Evolutionary conservation across 2,113 vertebrate species (phyloP), one percentile per base, ranked within the genome.

Genomic region (Edolisoma coerulescens): DNA sequence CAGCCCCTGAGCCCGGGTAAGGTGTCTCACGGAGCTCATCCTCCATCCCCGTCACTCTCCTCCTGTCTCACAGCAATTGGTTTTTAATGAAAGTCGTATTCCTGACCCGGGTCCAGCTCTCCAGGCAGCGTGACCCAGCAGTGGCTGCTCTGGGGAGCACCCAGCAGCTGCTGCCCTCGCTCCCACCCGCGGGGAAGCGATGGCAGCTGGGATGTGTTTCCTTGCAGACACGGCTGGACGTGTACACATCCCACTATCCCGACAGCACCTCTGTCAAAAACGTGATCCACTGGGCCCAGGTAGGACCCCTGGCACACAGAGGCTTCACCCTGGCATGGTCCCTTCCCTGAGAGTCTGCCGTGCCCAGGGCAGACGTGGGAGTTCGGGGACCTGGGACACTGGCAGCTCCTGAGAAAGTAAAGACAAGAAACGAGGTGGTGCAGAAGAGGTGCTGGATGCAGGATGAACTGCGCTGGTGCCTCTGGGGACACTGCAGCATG

Each of bases 281-380:
- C 88, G 93, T 99, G 83, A 41, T 99, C 13, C 99, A 99, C 95
- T 99, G 99, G 99, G 89, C 98, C 45, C 99, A 99, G 99, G 99
- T 99, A 97, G 73, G 93, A 71, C 19, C 45, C 59, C 47, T 73
- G 78, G 71, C 84, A 61, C 0, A 4, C 15, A 24, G 19, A 24
- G 6, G 9, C 41, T 80, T 54, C 73, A 21, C 9, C 27, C 22
- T 35, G 21, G 28, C 11, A 12, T 11, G 33, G 15, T 22, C 6
- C 67, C 61, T 53, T 67, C 53, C 32, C 42, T 5, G 15, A 32
- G 54, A 78, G 49, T 4, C 68, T 70, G 57, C 42, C 59, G 61
- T 28, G 33, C 33, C 27, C 78, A 26, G 60, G 57, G 30, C 17
- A 71, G 39, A 15, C 0, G 0, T 2, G 10, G n/a, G 17, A 82